Percentiles rank a stretch among this genome's conserved stretches.
phyloP scores from a whole-genome alignment of 2,797 vertebrate genomes.

The Malacoraja senta region DNA sequence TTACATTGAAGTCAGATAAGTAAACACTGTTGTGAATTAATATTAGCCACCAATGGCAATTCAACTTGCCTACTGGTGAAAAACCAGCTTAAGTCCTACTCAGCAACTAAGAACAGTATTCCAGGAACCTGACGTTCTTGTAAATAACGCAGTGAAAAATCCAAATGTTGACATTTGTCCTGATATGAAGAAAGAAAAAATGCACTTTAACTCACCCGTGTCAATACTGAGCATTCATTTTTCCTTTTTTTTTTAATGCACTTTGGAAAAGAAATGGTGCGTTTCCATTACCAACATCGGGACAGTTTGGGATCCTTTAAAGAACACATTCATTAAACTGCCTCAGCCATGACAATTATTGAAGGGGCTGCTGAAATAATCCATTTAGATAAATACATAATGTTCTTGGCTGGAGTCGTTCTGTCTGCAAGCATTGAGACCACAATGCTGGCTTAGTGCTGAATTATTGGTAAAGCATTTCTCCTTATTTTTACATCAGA shows the following conservation, averaged over 20 bases:
- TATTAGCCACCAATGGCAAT: neutral
- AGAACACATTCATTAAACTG: neutral
- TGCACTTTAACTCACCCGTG: neutral
- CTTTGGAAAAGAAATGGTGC: neutral
- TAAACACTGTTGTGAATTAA: neutral
- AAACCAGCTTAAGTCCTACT: neutral
- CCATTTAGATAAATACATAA: slow-evolving; percentile 30
- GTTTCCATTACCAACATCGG: neutral
- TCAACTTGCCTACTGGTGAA: neutral
- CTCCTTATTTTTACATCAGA: neutral
- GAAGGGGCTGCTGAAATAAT: slow-evolving; percentile 2
- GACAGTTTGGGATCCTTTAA: neutral
- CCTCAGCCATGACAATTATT: neutral
- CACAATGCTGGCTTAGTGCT: neutral
- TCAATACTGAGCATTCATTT: neutral
- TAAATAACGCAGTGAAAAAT: neutral
- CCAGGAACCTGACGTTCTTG: neutral
- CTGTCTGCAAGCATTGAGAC: slow-evolving; percentile 1
- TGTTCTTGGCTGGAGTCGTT: neutral
- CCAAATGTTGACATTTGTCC: neutral
- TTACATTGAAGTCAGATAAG: neutral
- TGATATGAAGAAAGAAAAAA: neutral
- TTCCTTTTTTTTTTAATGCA: neutral
- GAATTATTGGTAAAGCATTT: slow-evolving; percentile 2
- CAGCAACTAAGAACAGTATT: neutral